A percentile compares a stretch with the other conserved stretches of the same genome.
These are phyloP conservation scores for Mylabris phalerata DNA, from an alignment of 1,140 invertebrate genomes.

Conservation along the genomic window DNA sequence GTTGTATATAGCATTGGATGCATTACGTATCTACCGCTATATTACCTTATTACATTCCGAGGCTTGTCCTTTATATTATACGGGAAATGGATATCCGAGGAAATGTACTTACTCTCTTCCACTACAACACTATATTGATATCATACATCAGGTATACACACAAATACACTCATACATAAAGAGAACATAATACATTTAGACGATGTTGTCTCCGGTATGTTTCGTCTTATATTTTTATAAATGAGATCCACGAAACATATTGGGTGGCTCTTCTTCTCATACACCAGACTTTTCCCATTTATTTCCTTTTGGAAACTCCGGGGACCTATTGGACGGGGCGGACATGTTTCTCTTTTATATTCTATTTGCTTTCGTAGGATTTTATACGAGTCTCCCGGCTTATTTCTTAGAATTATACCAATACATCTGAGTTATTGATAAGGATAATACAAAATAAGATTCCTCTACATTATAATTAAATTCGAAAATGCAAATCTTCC, in stretches of 20 bases:
- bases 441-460: too few species aligned
- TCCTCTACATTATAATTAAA: too few species aligned
- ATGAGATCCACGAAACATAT: conserved; percentile 15
- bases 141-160: conserved; percentile 15
- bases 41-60: conserved; percentile 25
- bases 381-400: conserved; percentile 14
- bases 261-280: background rate
- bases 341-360: conserved; percentile 19
- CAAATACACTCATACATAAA: background rate
- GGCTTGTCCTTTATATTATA: conserved; percentile 20
- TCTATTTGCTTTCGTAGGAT: conserved; percentile 18
- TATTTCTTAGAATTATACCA: conserved; percentile 12
- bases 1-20: conserved; percentile 21
- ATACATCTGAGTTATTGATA: background rate
- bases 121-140: conserved; percentile 15
- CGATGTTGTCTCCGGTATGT: background rate
- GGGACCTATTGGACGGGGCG: conserved; percentile 16
- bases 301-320: conserved; percentile 19
- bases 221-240: conserved; percentile 7
- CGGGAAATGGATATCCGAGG: conserved; percentile 5
- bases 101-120: conserved; percentile 11
- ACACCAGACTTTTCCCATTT: conserved; percentile 2
- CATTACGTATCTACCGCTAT: conserved; percentile 20
- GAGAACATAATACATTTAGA: too few species aligned
- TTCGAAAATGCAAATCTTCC: too few species aligned